Evolutionary conservation across 2,888 invertebrate genomes (phyloP).

Genomic region (Acronicta alni): DNA sequence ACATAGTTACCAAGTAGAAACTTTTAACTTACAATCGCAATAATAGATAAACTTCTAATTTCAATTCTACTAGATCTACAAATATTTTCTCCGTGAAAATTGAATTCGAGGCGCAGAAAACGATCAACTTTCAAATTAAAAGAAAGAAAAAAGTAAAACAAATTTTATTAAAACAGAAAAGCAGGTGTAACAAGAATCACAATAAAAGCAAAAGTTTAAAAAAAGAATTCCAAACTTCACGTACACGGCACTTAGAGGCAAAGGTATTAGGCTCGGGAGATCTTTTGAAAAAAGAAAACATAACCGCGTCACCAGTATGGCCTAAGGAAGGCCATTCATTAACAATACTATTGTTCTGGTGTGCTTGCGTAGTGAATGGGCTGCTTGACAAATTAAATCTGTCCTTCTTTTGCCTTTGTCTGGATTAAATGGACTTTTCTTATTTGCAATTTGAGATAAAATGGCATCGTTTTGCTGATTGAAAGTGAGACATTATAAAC

Average conservation of each 20-base stretch:
- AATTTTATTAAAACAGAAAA: background rate
- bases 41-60: too few relatives aligned
- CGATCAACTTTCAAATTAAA: too few relatives aligned
- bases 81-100: too few relatives aligned
- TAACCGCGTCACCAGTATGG: slow-evolving; percentile 35
- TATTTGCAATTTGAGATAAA: slow-evolving; percentile 50
- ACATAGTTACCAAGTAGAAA: background rate
- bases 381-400: slow-evolving; percentile 63
- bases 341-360: slow-evolving; percentile 56
- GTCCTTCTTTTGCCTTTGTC: slow-evolving; percentile 55
- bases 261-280: slow-evolving; percentile 21
- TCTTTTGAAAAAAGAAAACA: slow-evolving; percentile 34
- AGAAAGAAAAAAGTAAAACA: background rate
- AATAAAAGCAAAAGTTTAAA: slow-evolving; percentile 31
- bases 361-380: slow-evolving; percentile 44
- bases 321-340: slow-evolving; percentile 53
- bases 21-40: background rate
- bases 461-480: slow-evolving; percentile 34
- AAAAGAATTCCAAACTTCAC: slow-evolving; percentile 32
- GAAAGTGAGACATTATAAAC: slow-evolving; percentile 35
- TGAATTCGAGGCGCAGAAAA: too few relatives aligned
- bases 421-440: slow-evolving; percentile 57
- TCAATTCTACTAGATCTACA: too few relatives aligned
- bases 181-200: slow-evolving; percentile 7
- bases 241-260: slow-evolving; percentile 43